Conservation (phyloP, 2,113 vertebrate species). For the Dendropsophus ebraccatus region DNA sequence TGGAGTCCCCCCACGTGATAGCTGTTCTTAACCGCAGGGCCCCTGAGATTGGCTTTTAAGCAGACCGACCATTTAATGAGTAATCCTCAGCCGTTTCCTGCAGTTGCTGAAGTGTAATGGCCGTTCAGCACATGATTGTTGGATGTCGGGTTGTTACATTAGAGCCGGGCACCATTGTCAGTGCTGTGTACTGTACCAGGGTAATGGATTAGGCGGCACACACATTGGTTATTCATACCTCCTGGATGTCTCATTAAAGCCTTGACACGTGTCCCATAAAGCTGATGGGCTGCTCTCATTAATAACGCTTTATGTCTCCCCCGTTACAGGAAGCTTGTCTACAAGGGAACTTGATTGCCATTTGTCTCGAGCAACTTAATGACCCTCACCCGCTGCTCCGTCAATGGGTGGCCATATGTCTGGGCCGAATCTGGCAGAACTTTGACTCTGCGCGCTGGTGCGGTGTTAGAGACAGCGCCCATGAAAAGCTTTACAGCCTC, state of each 20-base stretch:
- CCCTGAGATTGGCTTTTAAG: too few species aligned
- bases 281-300: not conserved
- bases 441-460: conserved; percentile 97
- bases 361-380: conserved; percentile 95
- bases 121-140: not conserved
- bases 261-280: not conserved
- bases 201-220: not conserved
- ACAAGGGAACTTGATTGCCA: conserved; percentile 95
- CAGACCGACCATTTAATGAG: too few species aligned
- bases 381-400: conserved; percentile 94
- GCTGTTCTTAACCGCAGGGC: too few species aligned
- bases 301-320: not conserved
- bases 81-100: not conserved
- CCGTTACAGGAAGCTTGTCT: conserved; percentile 89
- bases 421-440: conserved; percentile 98
- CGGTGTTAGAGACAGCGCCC: conserved; percentile 94
- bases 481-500: conserved; percentile 97
- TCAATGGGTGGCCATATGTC: conserved; percentile 98
- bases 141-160: not conserved
- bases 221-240: not conserved
- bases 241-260: not conserved
- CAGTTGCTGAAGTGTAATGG: not conserved
- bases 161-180: not conserved
- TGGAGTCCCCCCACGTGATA: not conserved
- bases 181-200: not conserved